Evolutionary conservation across 2,888 invertebrate genomes (phyloP), one percentile per base, ranked within the genome.

Genomic region (Atethmia centrago): DNA sequence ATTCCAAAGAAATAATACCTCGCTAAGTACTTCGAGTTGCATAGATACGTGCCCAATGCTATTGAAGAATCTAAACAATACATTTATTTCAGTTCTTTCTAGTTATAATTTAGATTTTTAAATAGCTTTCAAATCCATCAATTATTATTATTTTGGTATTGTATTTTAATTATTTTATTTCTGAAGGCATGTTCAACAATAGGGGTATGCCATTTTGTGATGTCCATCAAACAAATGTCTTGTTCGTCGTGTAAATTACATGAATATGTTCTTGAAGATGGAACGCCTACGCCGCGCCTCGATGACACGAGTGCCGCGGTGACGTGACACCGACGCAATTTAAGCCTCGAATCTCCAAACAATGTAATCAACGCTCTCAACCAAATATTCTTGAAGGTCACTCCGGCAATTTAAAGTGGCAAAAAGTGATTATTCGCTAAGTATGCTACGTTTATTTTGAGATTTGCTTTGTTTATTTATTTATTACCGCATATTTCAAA

Each of bases 301-400:
- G 21, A 10, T 42, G 40, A 49, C n/a, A 53, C 14, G 16, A 47
- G 16, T 14, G 40, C 21, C 53, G 36, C 40, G 19, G 31, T 73
- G 70, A 78, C 66, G 74, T 36, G 55, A 69, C 31, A 21, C 45
- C 12, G 36, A 59, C 67, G 36, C 45, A 14, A n/a, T n/a, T n/a
- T n/a, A n/a, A 73, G 51, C 58, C 61, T 53, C 61, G 61, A 74
- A 49, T 67, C 69, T 64, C 40, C 42, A 79, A 69, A 82, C 80
- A 71, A 78, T 74, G 72, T 76, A 82, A 82, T 82, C 82, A 76
- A 72, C 66, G 58, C 55, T 63, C 59, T 53, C 69, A 78, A 62
- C 68, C 51, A 77, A 73, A 80, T 79, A 61, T 70, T 70, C 70
- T 68, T 63, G 68, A 85, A 85, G 79, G 85, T 76, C 76, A 77